Evolutionary conservation across 2,113 vertebrate species (phyloP).

Genomic region (Trochalopteron elliotii): DNA sequence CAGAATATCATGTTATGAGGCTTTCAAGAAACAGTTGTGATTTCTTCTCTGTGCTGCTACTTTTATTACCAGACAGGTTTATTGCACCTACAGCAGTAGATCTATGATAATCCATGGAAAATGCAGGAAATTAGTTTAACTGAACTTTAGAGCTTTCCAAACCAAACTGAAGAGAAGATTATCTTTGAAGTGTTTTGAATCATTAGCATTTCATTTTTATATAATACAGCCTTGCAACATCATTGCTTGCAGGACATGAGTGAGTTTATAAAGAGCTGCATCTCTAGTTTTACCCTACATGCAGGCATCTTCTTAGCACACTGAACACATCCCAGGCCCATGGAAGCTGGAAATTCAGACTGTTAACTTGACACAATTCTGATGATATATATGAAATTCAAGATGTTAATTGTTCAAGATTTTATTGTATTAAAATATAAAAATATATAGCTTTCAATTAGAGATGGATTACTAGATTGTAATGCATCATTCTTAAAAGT

Average conservation of each 20-base stretch:
- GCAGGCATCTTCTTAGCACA: neutral
- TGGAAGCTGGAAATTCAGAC: neutral
- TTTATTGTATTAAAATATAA: neutral
- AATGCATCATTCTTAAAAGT: neutral
- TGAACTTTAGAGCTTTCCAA: neutral
- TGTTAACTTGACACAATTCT: neutral
- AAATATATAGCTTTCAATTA: neutral
- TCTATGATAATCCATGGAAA: constrained; percentile 33
- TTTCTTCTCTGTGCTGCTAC: constrained; percentile 8
- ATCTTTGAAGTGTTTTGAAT: neutral
- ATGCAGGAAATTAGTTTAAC: constrained; percentile 29
- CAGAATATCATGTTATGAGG: constrained; percentile 27
- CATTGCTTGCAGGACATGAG: neutral
- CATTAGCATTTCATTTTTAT: neutral
- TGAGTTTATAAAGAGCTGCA: neutral
- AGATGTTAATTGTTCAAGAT: neutral
- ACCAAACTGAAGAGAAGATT: constrained; percentile 2
- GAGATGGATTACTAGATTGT: neutral
- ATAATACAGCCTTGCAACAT: neutral
- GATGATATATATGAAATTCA: neutral
- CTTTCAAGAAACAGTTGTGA: constrained; percentile 39
- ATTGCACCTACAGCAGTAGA: constrained; percentile 27
- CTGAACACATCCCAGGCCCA: neutral
- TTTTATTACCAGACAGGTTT: constrained; percentile 30
- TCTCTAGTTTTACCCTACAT: neutral